Evolutionary conservation across 2,888 invertebrate genomes (phyloP).

Genomic region (Rotaria socialis): DNA sequence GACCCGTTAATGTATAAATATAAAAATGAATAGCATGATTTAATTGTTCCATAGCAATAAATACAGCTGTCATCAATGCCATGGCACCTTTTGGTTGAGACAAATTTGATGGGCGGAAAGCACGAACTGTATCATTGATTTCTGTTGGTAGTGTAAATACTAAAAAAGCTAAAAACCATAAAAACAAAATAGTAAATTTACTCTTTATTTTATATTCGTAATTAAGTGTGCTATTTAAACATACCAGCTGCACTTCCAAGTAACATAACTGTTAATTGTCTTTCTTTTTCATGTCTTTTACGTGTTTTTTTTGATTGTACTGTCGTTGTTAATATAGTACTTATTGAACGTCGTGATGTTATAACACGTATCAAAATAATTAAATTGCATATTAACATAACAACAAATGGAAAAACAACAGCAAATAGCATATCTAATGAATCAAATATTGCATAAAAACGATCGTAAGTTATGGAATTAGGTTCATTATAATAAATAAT

Average conservation of each 20-base stretch:
- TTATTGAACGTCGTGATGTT: background rate
- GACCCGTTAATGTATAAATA: slow-evolving; percentile 30
- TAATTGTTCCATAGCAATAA: slow-evolving; percentile 24
- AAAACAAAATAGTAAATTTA: background rate
- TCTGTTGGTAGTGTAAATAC: slow-evolving; percentile 33
- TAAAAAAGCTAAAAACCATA: background rate
- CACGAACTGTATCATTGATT: slow-evolving; percentile 32
- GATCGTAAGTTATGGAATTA: background rate
- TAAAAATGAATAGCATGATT: slow-evolving; percentile 35
- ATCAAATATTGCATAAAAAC: slow-evolving; percentile 6
- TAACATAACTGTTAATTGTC: slow-evolving; percentile 29
- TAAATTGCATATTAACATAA: slow-evolving; percentile 31
- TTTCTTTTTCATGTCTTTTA: slow-evolving; percentile 33
- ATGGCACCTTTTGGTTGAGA: background rate
- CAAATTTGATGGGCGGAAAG: background rate
- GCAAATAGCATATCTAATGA: slow-evolving; percentile 34
- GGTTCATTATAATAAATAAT: background rate
- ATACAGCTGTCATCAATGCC: slow-evolving; percentile 20
- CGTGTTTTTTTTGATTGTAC: background rate
- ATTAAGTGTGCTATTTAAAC: background rate
- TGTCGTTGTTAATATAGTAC: background rate
- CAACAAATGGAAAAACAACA: slow-evolving; percentile 34
- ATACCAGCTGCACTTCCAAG: slow-evolving; percentile 17
- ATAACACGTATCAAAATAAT: slow-evolving; percentile 27
- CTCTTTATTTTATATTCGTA: background rate